Evolutionary conservation across 2,888 invertebrate species (phyloP), one percentile per base, ranked within the genome.

Genomic region (Incurvaria masculella): DNA sequence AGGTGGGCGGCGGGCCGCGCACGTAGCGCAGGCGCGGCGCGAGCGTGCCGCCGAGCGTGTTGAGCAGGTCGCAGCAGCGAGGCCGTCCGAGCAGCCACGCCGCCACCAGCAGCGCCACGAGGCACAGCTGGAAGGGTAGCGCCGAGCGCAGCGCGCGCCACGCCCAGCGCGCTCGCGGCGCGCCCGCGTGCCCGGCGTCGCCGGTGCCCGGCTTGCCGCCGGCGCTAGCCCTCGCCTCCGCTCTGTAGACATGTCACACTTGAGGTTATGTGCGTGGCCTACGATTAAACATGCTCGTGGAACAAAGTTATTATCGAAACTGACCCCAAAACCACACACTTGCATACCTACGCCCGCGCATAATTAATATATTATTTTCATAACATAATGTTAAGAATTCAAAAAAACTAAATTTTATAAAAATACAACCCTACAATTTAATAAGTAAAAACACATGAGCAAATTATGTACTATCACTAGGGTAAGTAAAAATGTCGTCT

Each of bases 11-110:
- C 11, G 91, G 90, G 53, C 91, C 91, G 51, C 87, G 83, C n/a
- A 90, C 84, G 66, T 91, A 91, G 57, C 88, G 85, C 49, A 92
- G 75, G 60, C 91, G 89, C 4, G 91, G 91, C n/a, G 87, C 85
- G 39, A 91, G 70, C 1, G 88, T 87, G 59, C 89, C 80, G 46
- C 86, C 86, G 53, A 89, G 81, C 48, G 87, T 88, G 72, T 91
- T 89, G 59, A 89, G 80, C 48, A 86, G 83, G 63, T 90, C 89
- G 69, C 90, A 91, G 68, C 90, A 91, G 44, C 87, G 82, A 0
- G 89, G 89, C 5, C 88, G 83, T 58, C 89, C 89, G 18, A 89
- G 79, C 38, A 89, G 78, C 69, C 87, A 90, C 14, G 88, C 88
- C 21, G 88, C 88, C 52, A 88, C 84, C 45, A 90, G 80, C 33